Evolutionary conservation across 2,797 vertebrate genomes (phyloP).

Genomic region (Microctenopoma lineatum): DNA sequence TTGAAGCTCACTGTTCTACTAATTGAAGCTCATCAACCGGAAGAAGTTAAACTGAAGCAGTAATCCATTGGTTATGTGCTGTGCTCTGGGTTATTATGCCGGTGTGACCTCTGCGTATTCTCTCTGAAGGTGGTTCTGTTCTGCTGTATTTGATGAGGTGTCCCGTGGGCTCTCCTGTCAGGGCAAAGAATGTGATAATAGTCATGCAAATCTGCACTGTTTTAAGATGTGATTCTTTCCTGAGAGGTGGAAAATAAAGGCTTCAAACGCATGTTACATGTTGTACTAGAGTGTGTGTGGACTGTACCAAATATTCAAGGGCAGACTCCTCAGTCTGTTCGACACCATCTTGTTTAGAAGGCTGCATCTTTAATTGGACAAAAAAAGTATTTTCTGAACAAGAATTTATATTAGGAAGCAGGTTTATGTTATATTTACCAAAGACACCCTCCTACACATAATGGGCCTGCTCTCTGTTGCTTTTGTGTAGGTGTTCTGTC

Average conservation of each 20-base stretch:
- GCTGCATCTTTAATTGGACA: slow-evolving; percentile 21
- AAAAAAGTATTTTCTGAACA: neutral
- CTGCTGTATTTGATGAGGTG: neutral
- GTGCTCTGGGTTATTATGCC: neutral
- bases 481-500: slow-evolving; percentile 33
- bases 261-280: neutral
- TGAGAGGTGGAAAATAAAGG: slow-evolving; percentile 23
- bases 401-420: neutral
- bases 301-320: slow-evolving; percentile 47
- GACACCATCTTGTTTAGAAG: slow-evolving; percentile 26
- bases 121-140: slow-evolving; percentile 37
- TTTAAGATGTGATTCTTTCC: neutral
- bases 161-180: slow-evolving; percentile 47
- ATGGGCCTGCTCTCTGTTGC: slow-evolving; percentile 39
- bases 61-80: slow-evolving; percentile 3
- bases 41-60: slow-evolving; percentile 6
- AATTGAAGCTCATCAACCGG: slow-evolving; percentile 13
- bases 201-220: neutral
- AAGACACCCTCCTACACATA: slow-evolving; percentile 18
- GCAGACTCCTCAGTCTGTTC: slow-evolving; percentile 30
- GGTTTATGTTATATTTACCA: neutral
- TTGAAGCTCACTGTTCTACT: slow-evolving; percentile 22
- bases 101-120: slow-evolving; percentile 2
- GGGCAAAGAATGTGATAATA: slow-evolving; percentile 6
- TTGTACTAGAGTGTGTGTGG: neutral